Percentiles rank a stretch among this genome's conserved stretches.
phyloP scores from a whole-genome alignment of 2,888 invertebrate species.

The Itoplectis maculator region DNA sequence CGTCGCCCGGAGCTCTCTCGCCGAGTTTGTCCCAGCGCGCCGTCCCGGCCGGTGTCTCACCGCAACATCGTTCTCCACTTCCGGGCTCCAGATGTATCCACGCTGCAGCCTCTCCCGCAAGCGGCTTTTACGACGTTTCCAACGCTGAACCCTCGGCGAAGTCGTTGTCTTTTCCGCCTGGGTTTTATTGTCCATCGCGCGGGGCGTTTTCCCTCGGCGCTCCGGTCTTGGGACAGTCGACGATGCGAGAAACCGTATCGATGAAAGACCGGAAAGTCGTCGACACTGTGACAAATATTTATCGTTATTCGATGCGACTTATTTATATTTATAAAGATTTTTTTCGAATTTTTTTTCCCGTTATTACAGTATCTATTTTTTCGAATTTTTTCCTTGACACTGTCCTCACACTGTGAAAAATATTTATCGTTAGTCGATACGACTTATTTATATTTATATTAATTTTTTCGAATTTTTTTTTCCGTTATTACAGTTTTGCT shows the following conservation, averaged over 20 bases:
- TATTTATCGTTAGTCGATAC: no score
- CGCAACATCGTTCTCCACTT: conserved; percentile 23
- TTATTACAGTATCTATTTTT: no score
- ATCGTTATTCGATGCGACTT: no score
- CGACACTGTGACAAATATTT: not conserved
- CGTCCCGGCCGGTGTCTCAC: not conserved
- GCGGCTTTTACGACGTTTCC: conserved; percentile 30
- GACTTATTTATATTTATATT: no score
- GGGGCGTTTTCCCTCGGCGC: not conserved
- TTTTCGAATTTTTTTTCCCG: no score
- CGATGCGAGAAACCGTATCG: not conserved
- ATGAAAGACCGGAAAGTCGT: not conserved
- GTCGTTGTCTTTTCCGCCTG: not conserved
- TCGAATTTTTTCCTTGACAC: not conserved
- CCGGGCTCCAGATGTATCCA: conserved; percentile 9
- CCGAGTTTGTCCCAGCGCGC: not conserved
- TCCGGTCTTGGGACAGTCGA: not conserved
- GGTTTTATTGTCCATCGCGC: not conserved
- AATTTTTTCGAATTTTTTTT: no score
- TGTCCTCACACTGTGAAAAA: no score
- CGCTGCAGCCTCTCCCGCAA: conserved; percentile 13
- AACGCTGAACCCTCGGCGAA: conserved; percentile 6
- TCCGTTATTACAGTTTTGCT: no score
- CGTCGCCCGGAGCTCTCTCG: not conserved
- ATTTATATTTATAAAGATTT: no score